Evolutionary conservation across 1,140 invertebrate species (phyloP), one percentile per base, ranked within the genome.

Genomic region (Bombus impatiens): DNA sequence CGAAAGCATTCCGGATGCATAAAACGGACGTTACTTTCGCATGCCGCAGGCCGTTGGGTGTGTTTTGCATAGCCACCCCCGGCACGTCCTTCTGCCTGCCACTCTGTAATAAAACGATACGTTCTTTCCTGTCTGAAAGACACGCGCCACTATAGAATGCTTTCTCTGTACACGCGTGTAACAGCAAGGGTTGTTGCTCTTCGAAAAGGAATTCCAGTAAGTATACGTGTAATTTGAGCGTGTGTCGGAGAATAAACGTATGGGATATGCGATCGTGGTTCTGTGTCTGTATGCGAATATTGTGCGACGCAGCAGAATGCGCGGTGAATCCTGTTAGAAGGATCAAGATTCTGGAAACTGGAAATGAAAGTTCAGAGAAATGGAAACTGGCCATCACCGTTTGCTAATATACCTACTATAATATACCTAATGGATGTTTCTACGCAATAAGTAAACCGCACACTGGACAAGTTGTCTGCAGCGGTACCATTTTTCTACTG

Each of bases 11-110:
- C 90, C 88, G 89, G 90, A 93, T 92, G 92, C 92, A 93, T 93
- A 93, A 93, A 93, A 93, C 88, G 92, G 88, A 93, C 92, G 92
- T 92, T 93, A 90, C 90, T 89, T 90, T 93, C 90, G 92, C 92
- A 93, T 92, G 92, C 90, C 84, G 88, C 88, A 75, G 88, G 77
- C 75, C 89, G 87, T 87, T 85, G 88, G 91, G 86, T 91, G 86
- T 92, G 91, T 92, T 93, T 93, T 93, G 92, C 93, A 93, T 93
- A 92, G 70, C 84, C 77, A 78, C 68, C 71, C n/a, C n/a, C n/a
- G 13, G n/a, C 76, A 84, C 84, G 65, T 84, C 86, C 82, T 28
- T 35, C 84, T 88, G 86, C 89, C 87, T 88, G 90, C 84, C 57
- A 87, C 62, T 79, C 62, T 59, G 78, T 89, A 88, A 92, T 92